phyloP scores from a whole-genome alignment of 2,113 vertebrate genomes.

The Coracopsis vasa region DNA sequence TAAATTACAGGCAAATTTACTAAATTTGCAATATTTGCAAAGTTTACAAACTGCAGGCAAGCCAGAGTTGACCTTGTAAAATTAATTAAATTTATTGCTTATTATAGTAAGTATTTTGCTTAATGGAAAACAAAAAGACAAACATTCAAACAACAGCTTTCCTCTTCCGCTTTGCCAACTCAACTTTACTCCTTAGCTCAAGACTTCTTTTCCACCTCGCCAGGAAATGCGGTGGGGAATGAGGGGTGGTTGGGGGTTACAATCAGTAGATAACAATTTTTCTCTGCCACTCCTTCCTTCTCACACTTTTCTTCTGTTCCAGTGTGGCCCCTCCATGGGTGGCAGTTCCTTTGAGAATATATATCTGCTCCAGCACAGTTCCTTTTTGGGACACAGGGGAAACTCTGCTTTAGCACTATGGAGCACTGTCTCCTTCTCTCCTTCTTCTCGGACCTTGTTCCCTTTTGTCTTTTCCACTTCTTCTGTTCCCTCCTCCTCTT shows the following conservation, averaged over 20 bases:
- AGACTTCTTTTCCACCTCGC: background rate
- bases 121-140: background rate
- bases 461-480: background rate
- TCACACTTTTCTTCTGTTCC: background rate
- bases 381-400: background rate
- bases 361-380: background rate
- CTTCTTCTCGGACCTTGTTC: background rate
- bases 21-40: too few relatives aligned
- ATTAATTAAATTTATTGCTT: background rate
- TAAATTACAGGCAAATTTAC: too few relatives aligned
- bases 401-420: background rate
- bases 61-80: background rate
- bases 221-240: background rate
- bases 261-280: background rate
- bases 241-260: fast-evolving
- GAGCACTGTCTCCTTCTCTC: background rate
- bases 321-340: background rate
- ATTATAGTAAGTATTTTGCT: background rate
- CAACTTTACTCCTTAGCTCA: background rate
- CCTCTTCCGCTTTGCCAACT: background rate
- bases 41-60: background rate
- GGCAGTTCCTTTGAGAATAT: background rate
- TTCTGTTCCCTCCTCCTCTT: background rate
- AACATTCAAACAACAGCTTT: background rate
- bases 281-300: background rate